Evolutionary conservation across 1,140 invertebrate genomes (phyloP), one percentile per base, ranked within the genome.

Genomic region (Aphidius gifuensis): DNA sequence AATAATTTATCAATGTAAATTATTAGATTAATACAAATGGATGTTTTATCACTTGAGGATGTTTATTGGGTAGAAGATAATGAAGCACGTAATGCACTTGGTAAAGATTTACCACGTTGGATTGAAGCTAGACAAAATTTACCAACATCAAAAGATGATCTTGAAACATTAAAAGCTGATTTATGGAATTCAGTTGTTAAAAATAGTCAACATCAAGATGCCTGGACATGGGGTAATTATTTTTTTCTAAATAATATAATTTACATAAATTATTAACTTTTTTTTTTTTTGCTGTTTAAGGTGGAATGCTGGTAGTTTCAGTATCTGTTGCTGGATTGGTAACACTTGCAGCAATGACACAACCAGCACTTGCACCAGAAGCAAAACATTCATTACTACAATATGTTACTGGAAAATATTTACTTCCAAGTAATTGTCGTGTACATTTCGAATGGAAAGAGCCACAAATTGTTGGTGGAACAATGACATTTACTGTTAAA

Each of bases 391-490:
- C 92, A 49, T 83, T 96, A 61, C 83, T 96, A 58, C 92, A 94
- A 73, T 94, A 93, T 77, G 92, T 96, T 55, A 94, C 92, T 43
- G 93, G 93, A 48, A 94, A 94, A 77, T 95, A 95, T 82, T 83
- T 95, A 43, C 84, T 93, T 54, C 91, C 93, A 23, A 88, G 90
- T 58, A 93, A 93, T 74, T 95, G 93, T 77, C 89, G 88, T 71
- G 90, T 93, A 51, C 83, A 85, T 64, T 91, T 90, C 76, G 89
- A 94, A 67, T 97, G 93, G 93, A 84, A 87, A 56, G 92, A 95
- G 75, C 93, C 93, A 11, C 86, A 91, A 63, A 80, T 87, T 9
- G 94, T 97, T 1, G 94, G 93, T 9, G 91, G 90, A 74, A 94
- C 92, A 5, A 90, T 94, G 84, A 92, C 90, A 70, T 96, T 96